A percentile compares a stretch with the other conserved stretches of the same genome.
These are phyloP conservation scores for Procavia capensis DNA, from an alignment of 2,113 vertebrate species.

Conservation along the genomic window DNA sequence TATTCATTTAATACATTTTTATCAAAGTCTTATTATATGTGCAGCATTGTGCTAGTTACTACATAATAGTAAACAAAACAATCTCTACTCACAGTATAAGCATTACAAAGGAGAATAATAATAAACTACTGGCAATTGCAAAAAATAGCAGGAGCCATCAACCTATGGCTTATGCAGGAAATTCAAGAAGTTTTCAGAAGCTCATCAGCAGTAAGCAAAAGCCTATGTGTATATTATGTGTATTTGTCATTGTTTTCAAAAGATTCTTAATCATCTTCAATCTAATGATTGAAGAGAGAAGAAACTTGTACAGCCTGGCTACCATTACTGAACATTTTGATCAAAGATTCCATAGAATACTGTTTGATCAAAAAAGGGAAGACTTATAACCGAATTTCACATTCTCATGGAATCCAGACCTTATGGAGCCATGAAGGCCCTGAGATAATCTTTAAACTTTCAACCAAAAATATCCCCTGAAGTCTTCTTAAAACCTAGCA, in stretches of 20 bases:
- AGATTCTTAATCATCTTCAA: slow-evolving; percentile 27
- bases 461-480: too few relatives aligned
- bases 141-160: neutral
- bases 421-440: too few relatives aligned
- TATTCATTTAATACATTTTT: neutral
- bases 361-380: too few relatives aligned
- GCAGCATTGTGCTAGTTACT: neutral
- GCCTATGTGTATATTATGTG: neutral
- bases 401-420: too few relatives aligned
- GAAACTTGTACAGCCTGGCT: neutral
- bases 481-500: too few relatives aligned
- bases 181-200: neutral
- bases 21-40: neutral
- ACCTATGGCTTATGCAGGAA: neutral
- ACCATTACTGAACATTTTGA: neutral
- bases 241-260: neutral
- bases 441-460: too few relatives aligned
- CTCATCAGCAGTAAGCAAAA: slow-evolving; percentile 2
- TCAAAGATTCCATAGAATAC: neutral
- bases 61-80: neutral
- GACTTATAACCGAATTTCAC: too few relatives aligned
- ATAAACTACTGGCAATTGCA: neutral
- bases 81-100: neutral
- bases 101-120: neutral
- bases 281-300: neutral